These are phyloP conservation scores for Gambelia wislizenii DNA, from an alignment of 2,797 vertebrate genomes.

Conservation along the genomic window DNA sequence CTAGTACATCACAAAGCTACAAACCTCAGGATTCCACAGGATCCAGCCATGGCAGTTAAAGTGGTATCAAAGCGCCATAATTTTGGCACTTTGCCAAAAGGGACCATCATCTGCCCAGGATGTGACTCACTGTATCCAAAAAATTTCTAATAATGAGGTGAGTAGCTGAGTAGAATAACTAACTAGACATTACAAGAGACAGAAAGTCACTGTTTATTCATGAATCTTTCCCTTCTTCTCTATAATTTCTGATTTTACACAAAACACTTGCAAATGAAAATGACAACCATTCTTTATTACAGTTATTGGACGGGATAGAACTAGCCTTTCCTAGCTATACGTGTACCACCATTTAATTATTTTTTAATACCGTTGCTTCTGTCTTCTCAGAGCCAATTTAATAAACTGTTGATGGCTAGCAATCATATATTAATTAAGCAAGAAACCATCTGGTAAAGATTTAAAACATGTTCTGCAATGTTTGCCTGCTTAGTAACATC, in stretches of 20 bases:
- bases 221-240: background rate
- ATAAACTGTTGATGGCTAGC: background rate
- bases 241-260: background rate
- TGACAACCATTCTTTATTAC: background rate
- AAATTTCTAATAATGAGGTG: background rate
- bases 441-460: conserved; percentile 39
- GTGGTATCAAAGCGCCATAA: no score
- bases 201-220: background rate
- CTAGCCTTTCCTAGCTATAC: background rate
- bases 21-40: no score
- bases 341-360: background rate
- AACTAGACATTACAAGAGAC: background rate
- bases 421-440: background rate
- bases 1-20: no score
- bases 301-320: background rate
- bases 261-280: background rate
- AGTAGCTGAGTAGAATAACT: background rate
- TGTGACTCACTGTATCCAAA: background rate
- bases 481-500: conserved; percentile 44
- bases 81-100: no score
- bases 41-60: no score
- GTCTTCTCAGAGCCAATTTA: background rate
- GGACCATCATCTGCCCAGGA: background rate
- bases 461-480: conserved; percentile 29
- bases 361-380: conserved; percentile 5